phyloP scores from a whole-genome alignment of 2,888 invertebrate genomes.

The Thymelicus acteon region DNA sequence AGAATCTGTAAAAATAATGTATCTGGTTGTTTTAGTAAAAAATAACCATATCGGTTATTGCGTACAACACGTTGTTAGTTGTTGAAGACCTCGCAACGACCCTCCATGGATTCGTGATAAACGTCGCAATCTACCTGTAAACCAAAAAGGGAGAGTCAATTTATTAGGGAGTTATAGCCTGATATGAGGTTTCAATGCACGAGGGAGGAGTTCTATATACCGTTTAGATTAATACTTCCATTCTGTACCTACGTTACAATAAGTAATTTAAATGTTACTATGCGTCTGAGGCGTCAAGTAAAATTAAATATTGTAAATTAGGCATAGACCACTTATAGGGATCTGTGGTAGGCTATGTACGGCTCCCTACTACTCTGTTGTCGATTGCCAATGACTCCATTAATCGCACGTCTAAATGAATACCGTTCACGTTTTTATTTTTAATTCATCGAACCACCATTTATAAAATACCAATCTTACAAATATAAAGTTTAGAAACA shows the following conservation, averaged over 20 bases:
- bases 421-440: no score
- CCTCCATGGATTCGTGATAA: slow-evolving; percentile 13
- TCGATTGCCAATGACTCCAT: no score
- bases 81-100: neutral
- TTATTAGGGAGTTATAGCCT: slow-evolving; percentile 19
- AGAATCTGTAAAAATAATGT: no score
- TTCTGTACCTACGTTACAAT: neutral
- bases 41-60: neutral
- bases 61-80: neutral
- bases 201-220: neutral
- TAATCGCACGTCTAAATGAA: no score
- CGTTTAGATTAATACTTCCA: neutral
- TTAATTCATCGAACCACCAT: no score
- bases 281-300: no score
- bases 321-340: no score
- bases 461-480: no score
- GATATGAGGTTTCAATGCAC: slow-evolving; percentile 14
- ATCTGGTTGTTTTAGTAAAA: neutral
- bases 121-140: slow-evolving; percentile 19
- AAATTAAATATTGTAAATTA: no score
- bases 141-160: slow-evolving; percentile 24
- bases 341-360: no score
- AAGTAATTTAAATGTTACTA: neutral
- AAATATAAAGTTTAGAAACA: no score
- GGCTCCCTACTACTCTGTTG: no score